phyloP scores from a whole-genome alignment of 1,140 invertebrate species.

The Eriosoma lanigerum region DNA sequence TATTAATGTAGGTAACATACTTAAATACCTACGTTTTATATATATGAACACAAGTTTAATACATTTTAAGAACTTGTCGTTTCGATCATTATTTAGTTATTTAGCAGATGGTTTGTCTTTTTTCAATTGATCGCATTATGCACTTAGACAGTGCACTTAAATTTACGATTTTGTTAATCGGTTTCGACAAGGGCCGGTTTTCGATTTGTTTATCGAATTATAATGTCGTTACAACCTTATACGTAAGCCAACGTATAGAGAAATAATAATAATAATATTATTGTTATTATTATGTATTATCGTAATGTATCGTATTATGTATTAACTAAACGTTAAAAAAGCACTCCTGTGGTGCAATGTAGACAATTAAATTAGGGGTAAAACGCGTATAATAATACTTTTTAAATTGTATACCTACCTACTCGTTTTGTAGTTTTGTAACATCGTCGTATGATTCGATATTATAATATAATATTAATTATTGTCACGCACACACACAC shows the following conservation, averaged over 20 bases:
- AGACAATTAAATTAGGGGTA: not conserved
- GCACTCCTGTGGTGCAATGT: conserved; percentile 1
- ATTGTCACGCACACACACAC: not conserved
- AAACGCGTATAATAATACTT: not conserved
- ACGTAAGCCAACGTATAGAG: too few relatives aligned
- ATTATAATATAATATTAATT: too few relatives aligned
- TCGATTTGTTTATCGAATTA: conserved; percentile 18
- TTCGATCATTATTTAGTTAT: too few relatives aligned
- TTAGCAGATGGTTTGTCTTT: not conserved
- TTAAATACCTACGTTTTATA: too few relatives aligned
- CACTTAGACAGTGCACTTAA: not conserved
- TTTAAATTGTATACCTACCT: too few relatives aligned
- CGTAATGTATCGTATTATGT: too few relatives aligned
- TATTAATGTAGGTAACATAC: too few relatives aligned
- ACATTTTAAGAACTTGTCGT: too few relatives aligned
- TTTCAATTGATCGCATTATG: not conserved
- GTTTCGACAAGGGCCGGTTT: not conserved
- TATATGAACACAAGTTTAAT: too few relatives aligned
- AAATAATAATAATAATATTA: not conserved
- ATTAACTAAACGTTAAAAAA: conserved; percentile 7
- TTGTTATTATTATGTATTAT: too few relatives aligned
- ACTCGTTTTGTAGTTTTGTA: too few relatives aligned
- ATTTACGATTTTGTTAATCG: conserved; percentile 10
- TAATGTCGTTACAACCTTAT: not conserved
- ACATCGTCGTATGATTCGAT: not conserved